Base-by-base conservation (phyloP, 2,113 vertebrate genomes). In the Pelecanus crispus region DNA sequence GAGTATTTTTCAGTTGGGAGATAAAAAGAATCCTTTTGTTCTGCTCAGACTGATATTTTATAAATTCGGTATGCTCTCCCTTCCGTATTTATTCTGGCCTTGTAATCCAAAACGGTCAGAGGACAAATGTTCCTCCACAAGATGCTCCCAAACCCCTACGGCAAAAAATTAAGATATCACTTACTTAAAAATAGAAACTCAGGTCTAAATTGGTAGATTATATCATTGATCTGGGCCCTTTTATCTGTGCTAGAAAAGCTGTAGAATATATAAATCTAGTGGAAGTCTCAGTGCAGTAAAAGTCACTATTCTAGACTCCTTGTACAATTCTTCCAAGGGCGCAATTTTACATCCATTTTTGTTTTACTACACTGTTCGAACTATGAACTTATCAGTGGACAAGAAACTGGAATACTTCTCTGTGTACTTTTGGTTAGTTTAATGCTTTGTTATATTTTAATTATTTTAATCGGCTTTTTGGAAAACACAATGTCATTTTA, bases 101-200 rank as follows among this genome's bases (percentile, higher is more conserved):
- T 81, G 52, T 6, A 94, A 94, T 55, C 81, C 65, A 55, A 79
- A 91, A 58, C 13, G 55, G 65, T 71, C 70, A 81, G 44, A 92
- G 79, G 49, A 86, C 12, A 87, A 62, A 92, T 5, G 44, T 38
- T 89, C 55, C 47, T 50, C 65, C 73, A 44, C 21, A 56, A 81
- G 93, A 94, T 16, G 61, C 56, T 93, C 80, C 81, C 68, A 87
- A 84, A 52, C 18, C 56, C 61, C 84, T 65, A 91, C 0, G 1
- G 61, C 78, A 95, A 91, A 91, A 92, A 87, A 26, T 91, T 83
- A 80, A 92, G 81, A 10, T 80, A 87, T 10, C 61, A 29, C 61
- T 88, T 63, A 55, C 32, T 78, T 78, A 94, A 96, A 97, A 95
- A 95, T 28, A 96, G 91, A 86, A 95, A 80, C 47, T 38, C 59